A percentile compares a stretch with the other conserved stretches of the same genome.
Evolutionary conservation across 2,113 vertebrate genomes (phyloP).

Genomic region (Antechinus flavipes): DNA sequence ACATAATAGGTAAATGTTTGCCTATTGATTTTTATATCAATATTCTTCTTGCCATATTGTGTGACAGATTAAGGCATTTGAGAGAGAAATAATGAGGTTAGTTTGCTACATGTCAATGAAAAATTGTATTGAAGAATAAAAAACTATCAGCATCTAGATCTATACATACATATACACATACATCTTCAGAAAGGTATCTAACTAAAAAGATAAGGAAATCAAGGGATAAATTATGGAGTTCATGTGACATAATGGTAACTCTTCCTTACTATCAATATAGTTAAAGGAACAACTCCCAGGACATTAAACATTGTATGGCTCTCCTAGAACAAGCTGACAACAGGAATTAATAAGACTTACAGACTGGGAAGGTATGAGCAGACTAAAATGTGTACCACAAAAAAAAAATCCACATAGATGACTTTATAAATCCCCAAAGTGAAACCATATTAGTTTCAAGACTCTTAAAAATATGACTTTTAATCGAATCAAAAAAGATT

Average conservation of each 20-base stretch:
- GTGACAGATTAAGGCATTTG: no score
- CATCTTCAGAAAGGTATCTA: no score
- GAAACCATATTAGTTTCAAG: not conserved
- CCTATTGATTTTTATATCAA: no score
- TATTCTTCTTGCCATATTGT: no score
- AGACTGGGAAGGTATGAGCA: not conserved
- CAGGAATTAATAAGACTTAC: not conserved
- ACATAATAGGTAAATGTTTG: no score
- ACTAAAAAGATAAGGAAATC: no score
- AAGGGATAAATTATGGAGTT: no score
- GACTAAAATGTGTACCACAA: not conserved
- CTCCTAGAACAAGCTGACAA: fast-evolving
- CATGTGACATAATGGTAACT: not conserved
- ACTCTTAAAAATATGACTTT: not conserved
- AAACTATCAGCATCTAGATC: no score
- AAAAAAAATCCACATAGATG: not conserved
- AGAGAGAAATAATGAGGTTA: no score
- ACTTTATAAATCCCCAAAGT: not conserved
- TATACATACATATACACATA: no score
- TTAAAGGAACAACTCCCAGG: not conserved
- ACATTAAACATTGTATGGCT: not conserved
- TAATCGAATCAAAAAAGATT: not conserved
- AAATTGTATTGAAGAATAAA: no score
- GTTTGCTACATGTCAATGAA: no score
- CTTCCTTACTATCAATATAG: not conserved